Evolutionary conservation across 2,888 invertebrate species (phyloP), one percentile per base, ranked within the genome.

Genomic region (Acleris holmiana): DNA sequence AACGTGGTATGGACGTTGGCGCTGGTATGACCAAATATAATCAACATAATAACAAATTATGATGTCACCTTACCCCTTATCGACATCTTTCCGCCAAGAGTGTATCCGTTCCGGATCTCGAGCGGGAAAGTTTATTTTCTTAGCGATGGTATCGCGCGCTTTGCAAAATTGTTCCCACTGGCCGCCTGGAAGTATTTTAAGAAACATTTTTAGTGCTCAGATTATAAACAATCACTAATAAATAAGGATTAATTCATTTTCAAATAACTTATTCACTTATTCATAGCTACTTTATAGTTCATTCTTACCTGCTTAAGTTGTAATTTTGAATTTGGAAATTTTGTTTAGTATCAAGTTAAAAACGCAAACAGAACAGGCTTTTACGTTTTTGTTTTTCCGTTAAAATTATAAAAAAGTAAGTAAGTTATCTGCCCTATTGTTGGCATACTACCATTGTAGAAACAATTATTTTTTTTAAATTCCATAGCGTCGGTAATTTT

Each of bases 81-180:
- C 81, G 0, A 66, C 68, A 40, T 82, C 78, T 66, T 74, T 81
- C 18, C 70, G 81, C 74, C 76, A 73, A 0, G 75, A 71, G 21
- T 70, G 67, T 49, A 69, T 73, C 6, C 79, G 68, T 1, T 83
- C 83, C 1, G 78, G 68, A 25, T 84, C 79, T 1, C 80, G 77
- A 0, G 73, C 67, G 0, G 67, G 35, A 50, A 86, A 83, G 68
- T 79, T 84, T 44, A 88, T 75, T 41, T 75, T 84, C 64, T 76
- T 87, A 0, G 89, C 83, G 17, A 91, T 80, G 1, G 72, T 73
- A 6, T 90, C 89, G 2, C 91, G 79, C 15, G 86, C 83, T 69
- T 86, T 85, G 63, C 84, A 83, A 68, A 83, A 91, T 59, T 90
- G 86, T 17, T 89, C 89, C 85, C 88, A 91, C 13, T 84, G 77